phyloP scores from a whole-genome alignment of 2,113 vertebrate genomes.

The Microtus oregoni region DNA sequence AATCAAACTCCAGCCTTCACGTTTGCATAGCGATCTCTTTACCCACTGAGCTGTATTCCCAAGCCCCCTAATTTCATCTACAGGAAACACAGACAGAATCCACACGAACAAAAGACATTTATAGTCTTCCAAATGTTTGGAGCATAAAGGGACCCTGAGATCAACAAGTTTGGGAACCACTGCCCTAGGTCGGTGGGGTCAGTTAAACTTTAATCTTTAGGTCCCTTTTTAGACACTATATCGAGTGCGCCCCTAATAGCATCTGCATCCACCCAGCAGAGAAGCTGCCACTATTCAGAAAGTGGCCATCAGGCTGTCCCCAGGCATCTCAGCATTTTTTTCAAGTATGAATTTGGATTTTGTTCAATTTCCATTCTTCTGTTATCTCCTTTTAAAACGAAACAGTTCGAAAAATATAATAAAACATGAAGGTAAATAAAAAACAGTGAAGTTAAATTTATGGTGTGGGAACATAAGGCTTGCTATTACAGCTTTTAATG shows the following conservation, averaged over 20 bases:
- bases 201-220: constrained; percentile 77
- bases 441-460: constrained; percentile 73
- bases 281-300: constrained; percentile 33
- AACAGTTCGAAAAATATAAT: constrained; percentile 71
- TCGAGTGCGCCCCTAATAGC: constrained; percentile 58
- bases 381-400: constrained; percentile 69
- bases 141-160: background rate
- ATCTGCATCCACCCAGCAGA: background rate
- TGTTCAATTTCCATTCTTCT: constrained; percentile 58
- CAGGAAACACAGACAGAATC: background rate
- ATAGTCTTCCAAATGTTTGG: background rate
- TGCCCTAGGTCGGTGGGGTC: background rate
- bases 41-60: no score
- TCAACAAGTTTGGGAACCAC: constrained; percentile 13
- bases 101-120: background rate
- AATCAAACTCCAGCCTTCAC: background rate
- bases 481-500: constrained; percentile 81
- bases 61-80: background rate
- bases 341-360: constrained; percentile 53
- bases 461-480: constrained; percentile 75
- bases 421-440: constrained; percentile 77
- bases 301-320: background rate
- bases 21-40: background rate
- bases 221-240: constrained; percentile 75
- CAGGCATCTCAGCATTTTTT: background rate